Evolutionary conservation across 2,888 invertebrate species (phyloP), one percentile per base, ranked within the genome.

Genomic region (Cryptocephalus primarius): DNA sequence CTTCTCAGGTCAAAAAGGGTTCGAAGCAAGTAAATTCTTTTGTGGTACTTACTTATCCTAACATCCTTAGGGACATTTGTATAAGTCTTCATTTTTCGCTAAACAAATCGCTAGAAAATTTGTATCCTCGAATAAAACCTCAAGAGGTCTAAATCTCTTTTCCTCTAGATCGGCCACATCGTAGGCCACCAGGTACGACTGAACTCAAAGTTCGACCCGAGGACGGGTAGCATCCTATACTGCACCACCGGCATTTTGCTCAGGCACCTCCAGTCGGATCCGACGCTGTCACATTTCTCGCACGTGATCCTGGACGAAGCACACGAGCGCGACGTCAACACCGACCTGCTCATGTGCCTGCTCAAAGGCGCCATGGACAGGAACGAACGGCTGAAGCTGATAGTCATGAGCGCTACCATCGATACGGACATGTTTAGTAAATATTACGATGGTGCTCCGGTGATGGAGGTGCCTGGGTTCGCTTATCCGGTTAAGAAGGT

Each of bases 371-470:
- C 54, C 0, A 45, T 83, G 39, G 46, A 66, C 1, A 51, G 66
- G 3, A 83, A 83, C 61, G 69, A 73, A 0, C 52, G 68, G 0
- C 60, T 86, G 1, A 80, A 76, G 59, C 59, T 86, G 0, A 60
- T 85, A 3, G 66, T 86, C 0, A 85, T 86, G 85, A 85, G 85
- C 51, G 86, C 86, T 1, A 85, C 85, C 0, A 68, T 85, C 8
- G 79, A 85, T 52, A 74, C 76, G 0, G 71, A 72, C 4, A 69
- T 80, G 2, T 82, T 13, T 60, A 75, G 78, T 44, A 66, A 71
- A 60, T 83, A 75, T 58, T 77, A 75, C 48, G 56, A 64, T 12
- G 59, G 61, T 44, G 59, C 70, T 2, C 67, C 71, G 2, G 52
- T 68, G 9, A 59, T 73, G 33, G 59, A 69, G 43, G 62, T 74